phyloP scores from a whole-genome alignment of 2,888 invertebrate species.

The Drosophila tanythrix region DNA sequence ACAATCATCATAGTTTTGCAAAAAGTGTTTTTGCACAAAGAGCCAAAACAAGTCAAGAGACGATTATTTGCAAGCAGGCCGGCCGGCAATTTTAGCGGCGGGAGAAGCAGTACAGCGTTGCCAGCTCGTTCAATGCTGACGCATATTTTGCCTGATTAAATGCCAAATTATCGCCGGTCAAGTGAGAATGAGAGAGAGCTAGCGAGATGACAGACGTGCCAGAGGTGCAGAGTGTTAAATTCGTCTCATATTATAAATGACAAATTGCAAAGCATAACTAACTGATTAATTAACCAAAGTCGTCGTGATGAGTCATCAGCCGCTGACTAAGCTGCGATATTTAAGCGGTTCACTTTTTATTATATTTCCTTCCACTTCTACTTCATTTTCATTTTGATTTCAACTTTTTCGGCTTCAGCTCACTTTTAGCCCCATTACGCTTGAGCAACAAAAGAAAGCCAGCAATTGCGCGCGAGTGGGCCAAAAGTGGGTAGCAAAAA shows the following conservation, averaged over 20 bases:
- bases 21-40: conserved; percentile 35
- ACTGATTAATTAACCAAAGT: conserved; percentile 48
- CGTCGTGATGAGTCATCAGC: conserved; percentile 54
- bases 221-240: conserved; percentile 15
- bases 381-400: conserved; percentile 53
- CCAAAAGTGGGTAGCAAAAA: conserved; percentile 70
- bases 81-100: conserved; percentile 52
- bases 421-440: conserved; percentile 79
- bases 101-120: conserved; percentile 30
- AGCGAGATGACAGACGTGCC: not conserved
- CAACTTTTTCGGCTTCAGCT: conserved; percentile 73
- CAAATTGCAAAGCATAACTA: conserved; percentile 55
- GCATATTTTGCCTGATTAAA: conserved; percentile 56
- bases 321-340: conserved; percentile 54
- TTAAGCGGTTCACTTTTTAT: conserved; percentile 54
- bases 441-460: conserved; percentile 79
- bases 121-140: conserved; percentile 42
- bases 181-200: not conserved
- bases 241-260: conserved; percentile 41
- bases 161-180: conserved; percentile 39
- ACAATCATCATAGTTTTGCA: conserved; percentile 28
- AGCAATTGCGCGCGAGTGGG: conserved; percentile 74
- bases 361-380: conserved; percentile 23
- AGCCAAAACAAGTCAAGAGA: conserved; percentile 29
- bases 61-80: conserved; percentile 34